Percentiles rank a stretch among this genome's conserved stretches.
These are phyloP conservation scores for Heliocidaris tuberculata DNA, from an alignment of 35 echinoderm and acorn worm species.

Conservation along the genomic window DNA sequence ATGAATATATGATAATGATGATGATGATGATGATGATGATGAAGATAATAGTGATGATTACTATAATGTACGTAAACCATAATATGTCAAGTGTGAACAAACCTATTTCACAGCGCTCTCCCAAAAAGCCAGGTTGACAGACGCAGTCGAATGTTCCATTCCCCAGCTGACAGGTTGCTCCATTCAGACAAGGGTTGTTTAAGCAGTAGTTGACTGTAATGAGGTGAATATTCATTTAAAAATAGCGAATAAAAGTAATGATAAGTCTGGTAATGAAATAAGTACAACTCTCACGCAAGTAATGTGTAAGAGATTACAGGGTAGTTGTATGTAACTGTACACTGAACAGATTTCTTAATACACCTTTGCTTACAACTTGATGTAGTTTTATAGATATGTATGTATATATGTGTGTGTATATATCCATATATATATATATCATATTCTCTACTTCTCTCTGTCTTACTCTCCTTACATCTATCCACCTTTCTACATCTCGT, in stretches of 20 bases:
- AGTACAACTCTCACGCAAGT: too few species aligned
- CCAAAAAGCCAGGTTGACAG: conserved; percentile 58
- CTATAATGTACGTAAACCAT: background rate
- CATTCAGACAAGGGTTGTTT: conserved; percentile 70
- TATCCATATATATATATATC: too few species aligned
- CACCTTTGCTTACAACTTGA: background rate
- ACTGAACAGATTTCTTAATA: background rate
- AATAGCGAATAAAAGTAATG: background rate
- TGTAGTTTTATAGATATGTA: too few species aligned
- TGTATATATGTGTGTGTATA: too few species aligned
- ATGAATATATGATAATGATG: too few species aligned
- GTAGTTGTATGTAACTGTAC: background rate
- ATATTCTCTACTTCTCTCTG: too few species aligned
- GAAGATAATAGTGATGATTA: background rate
- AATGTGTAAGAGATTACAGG: too few species aligned
- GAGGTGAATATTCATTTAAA: background rate
- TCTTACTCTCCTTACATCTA: too few species aligned
- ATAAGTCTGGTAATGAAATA: too few species aligned
- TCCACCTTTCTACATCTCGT: too few species aligned
- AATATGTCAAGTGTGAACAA: background rate
- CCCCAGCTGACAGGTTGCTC: conserved; percentile 72
- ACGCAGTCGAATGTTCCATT: conserved; percentile 57
- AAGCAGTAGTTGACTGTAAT: conserved; percentile 63
- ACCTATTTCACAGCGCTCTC: conserved; percentile 90
- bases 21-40: background rate